Percentiles rank a stretch among this genome's conserved stretches.
Conservation (phyloP, 2,888 invertebrate genomes). For the Strigamia crassipes region DNA sequence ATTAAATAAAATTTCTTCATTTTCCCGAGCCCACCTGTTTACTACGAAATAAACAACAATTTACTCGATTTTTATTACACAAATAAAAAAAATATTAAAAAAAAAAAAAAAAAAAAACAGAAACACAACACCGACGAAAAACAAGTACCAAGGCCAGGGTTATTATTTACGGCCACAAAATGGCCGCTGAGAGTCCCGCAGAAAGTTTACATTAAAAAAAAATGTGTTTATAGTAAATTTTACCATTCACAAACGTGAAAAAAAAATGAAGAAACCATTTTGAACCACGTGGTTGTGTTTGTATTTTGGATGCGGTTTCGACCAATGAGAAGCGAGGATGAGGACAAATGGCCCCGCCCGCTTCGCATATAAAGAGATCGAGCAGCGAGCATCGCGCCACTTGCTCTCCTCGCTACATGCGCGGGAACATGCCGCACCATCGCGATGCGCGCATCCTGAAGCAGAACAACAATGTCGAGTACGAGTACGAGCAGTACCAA, state of each 20-base stretch:
- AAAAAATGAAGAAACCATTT: background rate
- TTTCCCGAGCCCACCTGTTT: background rate
- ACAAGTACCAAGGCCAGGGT: background rate
- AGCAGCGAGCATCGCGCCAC: background rate
- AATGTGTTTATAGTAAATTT: too few species aligned
- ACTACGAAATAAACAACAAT: too few species aligned
- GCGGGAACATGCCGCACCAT: conserved; percentile 27
- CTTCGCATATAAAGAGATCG: background rate
- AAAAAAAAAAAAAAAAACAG: background rate
- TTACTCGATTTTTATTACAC: too few species aligned
- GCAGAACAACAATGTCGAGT: background rate
- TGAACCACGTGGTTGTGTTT: conserved; percentile 20
- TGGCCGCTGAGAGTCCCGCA: too few species aligned
- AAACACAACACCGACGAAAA: background rate
- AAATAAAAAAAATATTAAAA: too few species aligned
- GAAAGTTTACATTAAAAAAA: too few species aligned
- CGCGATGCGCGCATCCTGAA: background rate
- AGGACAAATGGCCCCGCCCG: too few species aligned
- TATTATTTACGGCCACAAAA: background rate
- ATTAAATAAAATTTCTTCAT: background rate
- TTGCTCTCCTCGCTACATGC: background rate
- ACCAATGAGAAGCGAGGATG: too few species aligned
- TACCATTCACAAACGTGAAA: background rate
- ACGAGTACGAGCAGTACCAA: background rate
- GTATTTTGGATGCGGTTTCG: background rate